Evolutionary conservation across 2,113 vertebrate species (phyloP).

Genomic region (Spea bombifrons): DNA sequence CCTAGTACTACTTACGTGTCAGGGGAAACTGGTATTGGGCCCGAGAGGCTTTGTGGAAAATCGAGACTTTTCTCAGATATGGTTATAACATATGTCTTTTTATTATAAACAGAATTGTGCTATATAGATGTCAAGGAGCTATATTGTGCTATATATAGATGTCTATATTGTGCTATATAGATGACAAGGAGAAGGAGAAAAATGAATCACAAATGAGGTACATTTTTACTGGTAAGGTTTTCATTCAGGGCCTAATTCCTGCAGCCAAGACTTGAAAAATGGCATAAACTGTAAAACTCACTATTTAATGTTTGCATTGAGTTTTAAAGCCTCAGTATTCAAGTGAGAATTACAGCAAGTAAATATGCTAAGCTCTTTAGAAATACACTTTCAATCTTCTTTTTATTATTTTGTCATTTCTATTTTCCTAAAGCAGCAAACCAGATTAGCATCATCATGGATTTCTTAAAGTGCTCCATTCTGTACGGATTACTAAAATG

Average conservation of each 20-base stretch:
- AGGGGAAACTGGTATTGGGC: too few species aligned
- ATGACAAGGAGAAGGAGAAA: background rate
- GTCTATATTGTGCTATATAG: too few species aligned
- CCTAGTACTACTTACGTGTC: too few species aligned
- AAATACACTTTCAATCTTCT: conserved; percentile 25
- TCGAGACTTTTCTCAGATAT: too few species aligned
- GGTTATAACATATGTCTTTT: too few species aligned
- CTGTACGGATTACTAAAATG: background rate
- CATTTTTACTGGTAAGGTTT: conserved; percentile 2
- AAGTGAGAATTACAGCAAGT: conserved; percentile 27
- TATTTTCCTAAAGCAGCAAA: conserved; percentile 14
- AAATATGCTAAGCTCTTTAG: conserved; percentile 41
- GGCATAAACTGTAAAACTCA: conserved; percentile 24
- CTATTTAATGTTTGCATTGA: background rate
- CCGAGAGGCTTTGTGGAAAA: too few species aligned
- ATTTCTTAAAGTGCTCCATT: conserved; percentile 14
- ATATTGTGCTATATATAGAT: too few species aligned
- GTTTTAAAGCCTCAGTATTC: conserved; percentile 8
- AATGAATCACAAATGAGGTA: conserved; percentile 1
- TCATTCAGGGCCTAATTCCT: conserved; percentile 1
- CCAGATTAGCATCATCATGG: conserved; percentile 34
- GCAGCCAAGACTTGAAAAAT: background rate
- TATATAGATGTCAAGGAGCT: too few species aligned
- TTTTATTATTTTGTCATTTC: conserved; percentile 7
- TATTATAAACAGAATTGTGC: too few species aligned